These are phyloP conservation scores for Chanos chanos DNA, from an alignment of 2,797 vertebrate genomes.

Conservation along the genomic window DNA sequence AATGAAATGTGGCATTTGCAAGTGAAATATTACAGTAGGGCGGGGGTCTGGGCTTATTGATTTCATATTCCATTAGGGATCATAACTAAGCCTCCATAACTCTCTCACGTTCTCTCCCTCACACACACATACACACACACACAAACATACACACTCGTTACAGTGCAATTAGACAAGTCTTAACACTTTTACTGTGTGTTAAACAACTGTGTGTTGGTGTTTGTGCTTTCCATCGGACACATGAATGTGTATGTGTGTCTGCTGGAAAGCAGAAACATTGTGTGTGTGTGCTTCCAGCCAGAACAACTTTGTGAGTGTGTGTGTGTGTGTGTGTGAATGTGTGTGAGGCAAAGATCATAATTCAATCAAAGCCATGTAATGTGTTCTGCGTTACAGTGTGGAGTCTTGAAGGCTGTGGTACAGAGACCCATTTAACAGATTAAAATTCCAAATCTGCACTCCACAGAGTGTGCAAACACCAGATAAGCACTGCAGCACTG, in stretches of 20 bases:
- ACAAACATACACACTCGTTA: background rate
- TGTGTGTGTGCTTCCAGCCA: conserved; percentile 26
- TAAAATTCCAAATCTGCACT: conserved; percentile 38
- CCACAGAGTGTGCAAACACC: conserved; percentile 34
- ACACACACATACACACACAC: background rate
- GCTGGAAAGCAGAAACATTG: background rate
- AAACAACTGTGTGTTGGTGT: background rate
- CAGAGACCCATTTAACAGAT: conserved; percentile 41
- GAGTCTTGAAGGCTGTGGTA: conserved; percentile 30
- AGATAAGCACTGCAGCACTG: conserved; percentile 32
- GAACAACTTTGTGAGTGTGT: conserved; percentile 20
- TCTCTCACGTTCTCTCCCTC: no score
- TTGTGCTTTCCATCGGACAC: no score
- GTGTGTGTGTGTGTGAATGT: background rate
- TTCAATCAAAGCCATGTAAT: conserved; percentile 39
- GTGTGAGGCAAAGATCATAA: conserved; percentile 37
- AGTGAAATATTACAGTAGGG: no score
- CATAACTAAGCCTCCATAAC: background rate
- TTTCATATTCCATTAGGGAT: no score
- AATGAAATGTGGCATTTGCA: no score
- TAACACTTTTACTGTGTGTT: background rate
- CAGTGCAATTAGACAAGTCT: background rate
- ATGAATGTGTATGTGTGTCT: no score
- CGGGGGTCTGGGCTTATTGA: no score
- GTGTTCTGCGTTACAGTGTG: conserved; percentile 38